Percentiles rank a stretch among this genome's conserved stretches.
phyloP scores from a whole-genome alignment of 37 sponge, comb jelly and placozoan species.

The Eunapius fragilis region DNA sequence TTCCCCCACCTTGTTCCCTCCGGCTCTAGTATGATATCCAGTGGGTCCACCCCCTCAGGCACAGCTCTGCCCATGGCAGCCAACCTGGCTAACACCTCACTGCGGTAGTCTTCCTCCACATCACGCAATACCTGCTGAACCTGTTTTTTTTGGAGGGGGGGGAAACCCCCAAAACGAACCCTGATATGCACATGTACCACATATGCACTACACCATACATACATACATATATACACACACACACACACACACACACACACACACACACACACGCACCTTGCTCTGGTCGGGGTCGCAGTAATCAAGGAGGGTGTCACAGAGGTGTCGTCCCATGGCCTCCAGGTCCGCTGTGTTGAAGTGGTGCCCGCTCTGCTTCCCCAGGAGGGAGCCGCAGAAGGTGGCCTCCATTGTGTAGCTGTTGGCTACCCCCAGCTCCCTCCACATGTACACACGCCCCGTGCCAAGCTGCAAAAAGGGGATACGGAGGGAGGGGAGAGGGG shows the following conservation, averaged over 20 bases:
- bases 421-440: constrained; percentile 90
- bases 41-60: constrained; percentile 79
- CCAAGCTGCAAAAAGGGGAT: constrained; percentile 73
- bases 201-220: too few species aligned
- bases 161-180: too few species aligned
- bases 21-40: constrained; percentile 51
- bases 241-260: not conserved
- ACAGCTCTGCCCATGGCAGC: constrained; percentile 38
- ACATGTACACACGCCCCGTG: constrained; percentile 95
- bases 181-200: too few species aligned
- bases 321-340: constrained; percentile 91
- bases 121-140: constrained; percentile 52
- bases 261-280: constrained; percentile 31
- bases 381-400: constrained; percentile 87
- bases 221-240: not conserved
- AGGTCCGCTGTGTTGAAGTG: constrained; percentile 88
- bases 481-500: too few species aligned
- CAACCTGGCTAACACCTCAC: constrained; percentile 31
- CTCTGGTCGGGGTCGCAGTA: constrained; percentile 98
- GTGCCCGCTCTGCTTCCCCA: constrained; percentile 47
- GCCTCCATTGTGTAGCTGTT: constrained; percentile 99
- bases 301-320: constrained; percentile 98
- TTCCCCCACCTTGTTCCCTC: constrained; percentile 6
- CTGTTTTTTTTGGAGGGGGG: too few species aligned
- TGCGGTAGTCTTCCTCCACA: constrained; percentile 58